Conservation (phyloP, 2,113 vertebrate species). For the Tichodroma muraria region DNA sequence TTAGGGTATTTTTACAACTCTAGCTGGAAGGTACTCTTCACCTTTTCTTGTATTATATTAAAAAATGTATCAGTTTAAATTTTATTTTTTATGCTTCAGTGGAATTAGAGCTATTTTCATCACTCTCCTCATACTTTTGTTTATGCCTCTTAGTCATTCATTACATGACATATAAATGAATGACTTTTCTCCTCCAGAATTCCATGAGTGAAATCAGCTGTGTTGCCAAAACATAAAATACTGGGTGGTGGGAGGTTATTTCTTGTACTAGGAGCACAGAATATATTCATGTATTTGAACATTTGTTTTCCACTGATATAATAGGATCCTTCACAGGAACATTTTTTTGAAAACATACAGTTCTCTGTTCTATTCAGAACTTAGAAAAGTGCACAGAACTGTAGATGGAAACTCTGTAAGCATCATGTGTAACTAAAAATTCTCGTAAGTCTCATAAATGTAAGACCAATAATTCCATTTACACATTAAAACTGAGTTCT, state of each 20-base stretch:
- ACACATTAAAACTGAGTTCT: neutral
- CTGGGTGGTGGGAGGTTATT: neutral
- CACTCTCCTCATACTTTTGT: neutral
- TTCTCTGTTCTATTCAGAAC: neutral
- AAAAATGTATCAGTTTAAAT: conserved; percentile 5
- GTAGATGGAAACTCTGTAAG: neutral
- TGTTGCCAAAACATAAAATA: neutral
- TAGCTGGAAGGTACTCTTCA: neutral
- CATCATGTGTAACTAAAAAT: neutral
- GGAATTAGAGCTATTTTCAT: conserved; percentile 45
- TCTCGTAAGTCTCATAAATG: neutral
- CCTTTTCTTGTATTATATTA: conserved; percentile 20
- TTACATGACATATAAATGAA: conserved; percentile 1
- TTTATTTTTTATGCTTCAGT: conserved; percentile 25
- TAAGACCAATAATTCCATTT: neutral
- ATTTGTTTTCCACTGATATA: neutral
- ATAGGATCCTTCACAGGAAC: neutral
- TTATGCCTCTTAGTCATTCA: conserved; percentile 30
- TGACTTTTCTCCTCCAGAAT: conserved; percentile 22
- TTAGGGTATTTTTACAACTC: neutral
- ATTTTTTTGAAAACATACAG: neutral
- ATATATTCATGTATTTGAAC: neutral
- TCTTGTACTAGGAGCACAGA: neutral
- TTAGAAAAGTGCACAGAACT: neutral
- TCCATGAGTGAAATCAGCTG: neutral